Conservation (phyloP, 2,113 vertebrate genomes). For the Tichodroma muraria region DNA sequence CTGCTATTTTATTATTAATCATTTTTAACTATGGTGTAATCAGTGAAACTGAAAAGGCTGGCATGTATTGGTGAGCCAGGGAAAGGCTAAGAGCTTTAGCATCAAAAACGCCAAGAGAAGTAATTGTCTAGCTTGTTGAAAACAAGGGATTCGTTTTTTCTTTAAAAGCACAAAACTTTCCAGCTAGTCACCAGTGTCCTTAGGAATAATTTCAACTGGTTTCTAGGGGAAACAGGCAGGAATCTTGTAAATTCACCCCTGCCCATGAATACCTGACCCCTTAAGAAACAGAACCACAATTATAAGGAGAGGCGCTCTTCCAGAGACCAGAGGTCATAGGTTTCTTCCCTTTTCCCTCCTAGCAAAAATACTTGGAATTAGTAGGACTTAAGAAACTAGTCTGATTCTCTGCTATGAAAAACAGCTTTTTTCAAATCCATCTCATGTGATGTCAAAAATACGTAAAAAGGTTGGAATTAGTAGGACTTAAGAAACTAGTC, state of each 20-base stretch:
- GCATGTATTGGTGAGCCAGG: neutral
- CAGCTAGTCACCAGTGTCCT: neutral
- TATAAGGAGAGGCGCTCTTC: neutral
- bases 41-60: neutral
- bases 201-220: neutral
- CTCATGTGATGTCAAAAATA: neutral
- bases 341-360: neutral
- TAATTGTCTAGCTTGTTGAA: neutral
- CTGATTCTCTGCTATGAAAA: neutral
- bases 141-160: neutral
- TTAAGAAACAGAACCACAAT: neutral
- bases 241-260: neutral
- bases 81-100: neutral
- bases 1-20: neutral
- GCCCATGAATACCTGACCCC: neutral
- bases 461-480: neutral
- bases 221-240: neutral
- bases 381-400: neutral
- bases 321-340: neutral
- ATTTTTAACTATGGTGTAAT: neutral
- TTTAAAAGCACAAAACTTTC: neutral
- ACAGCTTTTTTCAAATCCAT: neutral
- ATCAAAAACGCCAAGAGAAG: neutral
- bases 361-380: neutral
- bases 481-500: neutral